Conservation (phyloP, 2,797 vertebrate genomes). For the Tiaroga cobitis region DNA sequence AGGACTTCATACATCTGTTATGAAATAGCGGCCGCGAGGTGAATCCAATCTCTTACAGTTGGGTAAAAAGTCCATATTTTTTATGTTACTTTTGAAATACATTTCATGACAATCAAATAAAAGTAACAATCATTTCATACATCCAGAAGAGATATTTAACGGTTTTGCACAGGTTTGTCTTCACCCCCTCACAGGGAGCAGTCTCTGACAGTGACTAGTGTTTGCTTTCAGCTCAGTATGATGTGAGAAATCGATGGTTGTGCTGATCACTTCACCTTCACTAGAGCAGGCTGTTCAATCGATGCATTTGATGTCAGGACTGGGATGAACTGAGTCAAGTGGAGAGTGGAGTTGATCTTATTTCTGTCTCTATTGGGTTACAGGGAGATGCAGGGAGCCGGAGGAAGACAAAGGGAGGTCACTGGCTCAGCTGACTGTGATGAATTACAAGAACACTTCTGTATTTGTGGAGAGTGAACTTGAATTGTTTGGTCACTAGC, state of each 20-base stretch:
- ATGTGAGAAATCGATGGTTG: conserved; percentile 73
- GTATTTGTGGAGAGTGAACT: conserved; percentile 40
- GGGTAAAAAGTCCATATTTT: background rate
- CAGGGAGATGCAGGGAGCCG: conserved; percentile 59
- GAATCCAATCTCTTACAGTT: background rate
- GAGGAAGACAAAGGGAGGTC: conserved; percentile 63
- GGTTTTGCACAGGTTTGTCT: conserved; percentile 15
- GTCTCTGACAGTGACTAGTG: conserved; percentile 49
- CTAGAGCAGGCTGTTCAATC: conserved; percentile 75
- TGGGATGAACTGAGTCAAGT: conserved; percentile 78
- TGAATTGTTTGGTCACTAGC: conserved; percentile 40
- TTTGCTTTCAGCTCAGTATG: conserved; percentile 67
- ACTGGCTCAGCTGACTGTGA: conserved; percentile 52
- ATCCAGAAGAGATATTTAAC: background rate
- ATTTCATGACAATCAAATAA: background rate
- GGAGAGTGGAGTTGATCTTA: conserved; percentile 76
- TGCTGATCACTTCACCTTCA: conserved; percentile 78
- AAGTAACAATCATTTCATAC: background rate
- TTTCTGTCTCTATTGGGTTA: conserved; percentile 74
- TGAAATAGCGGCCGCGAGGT: background rate
- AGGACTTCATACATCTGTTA: background rate
- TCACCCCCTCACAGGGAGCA: conserved; percentile 5
- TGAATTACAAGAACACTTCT: conserved; percentile 35
- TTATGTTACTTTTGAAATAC: background rate
- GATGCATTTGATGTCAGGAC: conserved; percentile 80